Evolutionary conservation across 2,113 vertebrate genomes (phyloP), one percentile per base, ranked within the genome.

Genomic region (Pseudopodoces humilis): DNA sequence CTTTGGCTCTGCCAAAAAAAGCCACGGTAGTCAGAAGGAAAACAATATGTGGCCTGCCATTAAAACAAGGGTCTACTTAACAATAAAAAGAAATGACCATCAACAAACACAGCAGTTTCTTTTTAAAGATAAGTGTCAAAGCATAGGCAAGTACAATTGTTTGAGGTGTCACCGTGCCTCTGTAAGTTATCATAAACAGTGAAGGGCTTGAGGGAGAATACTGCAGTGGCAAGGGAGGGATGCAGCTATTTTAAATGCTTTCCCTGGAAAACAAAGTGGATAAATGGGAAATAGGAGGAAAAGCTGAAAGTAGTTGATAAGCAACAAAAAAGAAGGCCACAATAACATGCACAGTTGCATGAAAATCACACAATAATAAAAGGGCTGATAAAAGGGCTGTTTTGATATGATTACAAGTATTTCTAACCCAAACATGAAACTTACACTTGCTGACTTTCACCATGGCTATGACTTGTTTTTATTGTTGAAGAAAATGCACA

Each of bases 1-100:
- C 31, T 49, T 68, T 41, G 69, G 60, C 56, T 80, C 71, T 77
- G 92, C 87, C 79, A 90, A 83, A 83, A 87, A 83, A 70, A 77
- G 39, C 39, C 39, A n/a, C 0, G 20, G 53, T 11, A 52, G 46
- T 70, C 31, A 69, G 43, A 91, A 81, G 28, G 33, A 94, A 77
- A 52, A 75, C 19, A 60, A 1, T 52, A 44, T 86, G 77, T 71
- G 27, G 39, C n/a, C 56, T 33, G 52, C 22, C 75, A 43, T 43
- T 49, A 62, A 80, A 87, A 92, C 22, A 31, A 16, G 19, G 25
- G 30, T 37, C 37, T 70, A 33, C 56, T 71, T 47, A 87, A 82
- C 37, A 64, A 43, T 55, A 85, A 85, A 90, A 92, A 79, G 30
- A 92, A 85, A 89, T 18, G 1, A 74, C 25, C 63, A 77, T 49